Evolutionary conservation across 2,888 invertebrate species (phyloP), one percentile per base, ranked within the genome.

Genomic region (Furcula furcula): DNA sequence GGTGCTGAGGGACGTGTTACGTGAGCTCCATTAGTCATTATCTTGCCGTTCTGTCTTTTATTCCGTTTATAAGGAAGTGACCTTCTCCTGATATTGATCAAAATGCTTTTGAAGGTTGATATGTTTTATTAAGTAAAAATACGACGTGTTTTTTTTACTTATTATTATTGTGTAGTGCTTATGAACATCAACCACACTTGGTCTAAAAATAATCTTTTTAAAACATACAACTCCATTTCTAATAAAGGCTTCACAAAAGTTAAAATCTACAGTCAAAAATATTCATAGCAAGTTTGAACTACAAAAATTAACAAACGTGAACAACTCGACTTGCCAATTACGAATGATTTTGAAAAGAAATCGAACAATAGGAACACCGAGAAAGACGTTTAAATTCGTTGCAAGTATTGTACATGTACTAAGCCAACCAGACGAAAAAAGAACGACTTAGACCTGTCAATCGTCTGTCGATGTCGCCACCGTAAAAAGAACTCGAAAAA

Each of bases 361-460:
- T 44, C 19, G 46, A 40, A 50, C 55, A 49, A 40, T 37, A 33
- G 13, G 19, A 44, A 42, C 46, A 47, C 34, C 40, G 57, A 56
- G 63, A 69, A 69, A 69, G 64, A 65, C 56, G 57, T 58, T 49
- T 42, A 56, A 55, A 55, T 50, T 45, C 36, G 34, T 36, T 42
- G 36, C 44, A 49, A 65, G 64, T 65, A 60, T 39, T 41, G 55
- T 53, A 77, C 76, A 76, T 51, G 60, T 71, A 65, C 73, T 79
- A 78, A 76, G 75, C 74, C 67, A 70, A 65, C 64, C 74, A 64
- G 60, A 61, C 64, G 49, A 55, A 56, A 65, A 67, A 71, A 66
- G 50, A 38, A 61, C 64, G 67, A 71, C 72, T 65, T 61, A 34
- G 12, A 25, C 51, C 73, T 75, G 78, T 80, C 82, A 77, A 75